A percentile compares a stretch with the other conserved stretches of the same genome.
Evolutionary conservation across 2,888 invertebrate species (phyloP).

Genomic region (Leptodirus hochenwartii): DNA sequence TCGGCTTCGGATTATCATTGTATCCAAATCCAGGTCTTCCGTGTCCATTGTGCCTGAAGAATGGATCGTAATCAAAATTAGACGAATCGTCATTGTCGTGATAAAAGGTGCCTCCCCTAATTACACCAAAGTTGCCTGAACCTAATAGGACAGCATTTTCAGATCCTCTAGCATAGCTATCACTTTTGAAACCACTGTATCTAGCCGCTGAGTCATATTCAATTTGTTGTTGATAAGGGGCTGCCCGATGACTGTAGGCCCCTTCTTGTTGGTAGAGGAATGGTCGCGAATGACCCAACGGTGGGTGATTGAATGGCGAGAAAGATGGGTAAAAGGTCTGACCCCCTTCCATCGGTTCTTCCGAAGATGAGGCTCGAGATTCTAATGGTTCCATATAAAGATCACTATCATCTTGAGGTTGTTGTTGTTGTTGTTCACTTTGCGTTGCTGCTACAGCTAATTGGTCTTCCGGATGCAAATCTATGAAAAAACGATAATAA

Average conservation of each 20-base stretch:
- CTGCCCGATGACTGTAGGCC: conserved; percentile 40
- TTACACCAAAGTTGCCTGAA: conserved; percentile 74
- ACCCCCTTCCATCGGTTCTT: conserved; percentile 34
- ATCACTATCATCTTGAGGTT: not conserved
- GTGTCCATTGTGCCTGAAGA: conserved; percentile 50
- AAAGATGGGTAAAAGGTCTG: conserved; percentile 68
- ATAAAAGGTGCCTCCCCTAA: conserved; percentile 73
- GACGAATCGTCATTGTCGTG: conserved; percentile 46
- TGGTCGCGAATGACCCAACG: conserved; percentile 40
- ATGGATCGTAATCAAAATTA: conserved; percentile 32
- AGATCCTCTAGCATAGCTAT: conserved; percentile 12
- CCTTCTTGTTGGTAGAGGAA: conserved; percentile 40
- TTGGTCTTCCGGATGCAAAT: conserved; percentile 13
- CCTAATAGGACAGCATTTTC: conserved; percentile 42
- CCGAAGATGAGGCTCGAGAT: conserved; percentile 8
- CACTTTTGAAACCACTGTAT: conserved; percentile 24
- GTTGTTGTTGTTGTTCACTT: no score
- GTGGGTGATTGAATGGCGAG: conserved; percentile 30
- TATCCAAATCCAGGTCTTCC: conserved; percentile 44
- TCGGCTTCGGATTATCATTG: conserved; percentile 48
- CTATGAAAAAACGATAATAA: no score
- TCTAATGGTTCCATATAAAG: not conserved
- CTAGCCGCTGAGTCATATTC: conserved; percentile 20
- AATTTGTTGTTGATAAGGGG: conserved; percentile 20
- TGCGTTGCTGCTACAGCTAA: conserved; percentile 9